A percentile compares a stretch with the other conserved stretches of the same genome.
Conservation (phyloP, 2,797 vertebrate species). For the Anguilla obscura region DNA sequence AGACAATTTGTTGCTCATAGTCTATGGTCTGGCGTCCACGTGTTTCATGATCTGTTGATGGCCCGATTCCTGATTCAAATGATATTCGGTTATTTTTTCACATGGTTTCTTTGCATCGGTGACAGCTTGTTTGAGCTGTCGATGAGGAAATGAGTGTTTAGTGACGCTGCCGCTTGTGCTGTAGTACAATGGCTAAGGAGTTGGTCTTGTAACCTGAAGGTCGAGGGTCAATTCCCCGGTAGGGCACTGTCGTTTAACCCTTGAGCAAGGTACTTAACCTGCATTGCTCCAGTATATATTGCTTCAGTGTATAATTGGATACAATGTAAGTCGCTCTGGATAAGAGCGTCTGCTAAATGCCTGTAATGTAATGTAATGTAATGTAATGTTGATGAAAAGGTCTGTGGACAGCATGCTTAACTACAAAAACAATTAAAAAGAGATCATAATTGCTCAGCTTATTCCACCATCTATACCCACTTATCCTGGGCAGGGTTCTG, state of each 20-base stretch:
- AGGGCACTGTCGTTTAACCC: too few relatives aligned
- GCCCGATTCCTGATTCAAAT: not conserved
- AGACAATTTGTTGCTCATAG: not conserved
- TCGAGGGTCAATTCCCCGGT: too few relatives aligned
- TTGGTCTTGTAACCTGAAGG: too few relatives aligned
- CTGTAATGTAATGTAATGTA: too few relatives aligned
- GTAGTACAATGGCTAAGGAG: too few relatives aligned
- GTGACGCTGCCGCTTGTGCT: too few relatives aligned
- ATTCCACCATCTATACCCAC: not conserved
- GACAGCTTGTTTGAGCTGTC: not conserved
- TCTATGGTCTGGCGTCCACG: not conserved
- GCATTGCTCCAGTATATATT: too few relatives aligned
- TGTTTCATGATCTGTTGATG: slow-evolving; percentile 31
- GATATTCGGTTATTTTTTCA: not conserved
- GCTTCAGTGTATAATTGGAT: too few relatives aligned
- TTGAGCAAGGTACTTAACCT: too few relatives aligned
- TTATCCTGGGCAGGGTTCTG: not conserved
- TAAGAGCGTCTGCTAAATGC: too few relatives aligned
- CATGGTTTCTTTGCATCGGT: not conserved
- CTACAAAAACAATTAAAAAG: not conserved
- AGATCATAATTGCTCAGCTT: not conserved
- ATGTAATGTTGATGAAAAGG: not conserved
- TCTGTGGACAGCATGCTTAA: not conserved
- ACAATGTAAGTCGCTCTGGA: too few relatives aligned
- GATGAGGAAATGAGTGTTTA: not conserved